phyloP scores from a whole-genome alignment of 2,113 vertebrate genomes.

The Pachyramphus minor region DNA sequence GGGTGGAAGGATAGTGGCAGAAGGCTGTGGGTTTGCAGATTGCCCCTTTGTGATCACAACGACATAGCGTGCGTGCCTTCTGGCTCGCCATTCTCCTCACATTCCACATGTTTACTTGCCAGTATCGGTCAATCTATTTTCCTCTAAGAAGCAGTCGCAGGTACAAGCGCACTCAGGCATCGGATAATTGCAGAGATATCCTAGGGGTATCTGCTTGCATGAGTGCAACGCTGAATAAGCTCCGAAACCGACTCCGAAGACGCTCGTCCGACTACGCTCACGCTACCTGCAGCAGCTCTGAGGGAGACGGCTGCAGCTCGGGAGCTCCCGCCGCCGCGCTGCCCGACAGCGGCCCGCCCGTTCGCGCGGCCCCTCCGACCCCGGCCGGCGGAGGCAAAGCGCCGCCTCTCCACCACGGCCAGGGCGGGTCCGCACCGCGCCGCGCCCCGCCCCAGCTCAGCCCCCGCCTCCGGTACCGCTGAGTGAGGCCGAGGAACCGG shows the following conservation, averaged over 20 bases:
- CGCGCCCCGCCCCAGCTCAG: not conserved
- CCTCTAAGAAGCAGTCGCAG: not conserved
- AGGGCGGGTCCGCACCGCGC: not conserved
- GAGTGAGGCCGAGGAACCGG: conserved; percentile 20
- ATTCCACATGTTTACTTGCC: accelerated
- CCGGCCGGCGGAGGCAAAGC: not conserved
- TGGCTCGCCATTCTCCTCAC: not conserved
- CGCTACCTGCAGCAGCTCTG: not conserved
- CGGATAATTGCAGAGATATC: accelerated
- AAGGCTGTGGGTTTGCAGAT: not conserved
- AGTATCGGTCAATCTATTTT: accelerated
- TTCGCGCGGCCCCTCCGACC: not conserved
- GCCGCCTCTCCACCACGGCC: not conserved
- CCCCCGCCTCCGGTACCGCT: conserved; percentile 5
- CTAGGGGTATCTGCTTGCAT: accelerated
- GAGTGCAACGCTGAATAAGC: not conserved
- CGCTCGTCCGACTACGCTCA: not conserved
- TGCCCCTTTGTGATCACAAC: not conserved
- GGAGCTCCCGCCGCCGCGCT: not conserved
- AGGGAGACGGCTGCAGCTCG: not conserved
- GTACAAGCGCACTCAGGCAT: not conserved
- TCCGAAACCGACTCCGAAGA: not conserved
- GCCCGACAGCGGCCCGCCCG: not conserved
- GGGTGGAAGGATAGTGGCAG: accelerated
- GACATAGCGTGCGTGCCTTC: accelerated